Evolutionary conservation across 1,140 invertebrate species (phyloP).

Genomic region (Antheraea mylitta): DNA sequence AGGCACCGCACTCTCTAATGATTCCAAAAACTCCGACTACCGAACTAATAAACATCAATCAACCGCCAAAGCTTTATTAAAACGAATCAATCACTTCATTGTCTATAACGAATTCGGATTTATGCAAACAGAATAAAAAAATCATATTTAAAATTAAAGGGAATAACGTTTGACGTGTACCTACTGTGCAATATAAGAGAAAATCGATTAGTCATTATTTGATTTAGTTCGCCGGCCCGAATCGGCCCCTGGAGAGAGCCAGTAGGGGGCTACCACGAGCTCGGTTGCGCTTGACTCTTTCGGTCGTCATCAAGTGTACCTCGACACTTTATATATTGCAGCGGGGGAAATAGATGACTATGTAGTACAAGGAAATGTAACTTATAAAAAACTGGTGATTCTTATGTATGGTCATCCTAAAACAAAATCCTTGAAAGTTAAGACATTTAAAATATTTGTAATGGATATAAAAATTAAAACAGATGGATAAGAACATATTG

Average conservation of each 20-base stretch:
- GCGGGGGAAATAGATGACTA: slow-evolving; percentile 21
- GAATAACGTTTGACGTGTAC: slow-evolving; percentile 75
- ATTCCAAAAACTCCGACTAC: slow-evolving; percentile 75
- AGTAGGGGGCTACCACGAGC: slow-evolving; percentile 62
- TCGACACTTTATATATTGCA: slow-evolving; percentile 67
- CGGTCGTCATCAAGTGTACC: slow-evolving; percentile 61
- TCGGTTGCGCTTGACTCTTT: slow-evolving; percentile 44
- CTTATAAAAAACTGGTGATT: background rate
- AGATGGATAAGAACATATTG: background rate
- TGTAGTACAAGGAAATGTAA: slow-evolving; percentile 8
- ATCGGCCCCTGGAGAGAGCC: slow-evolving; percentile 58
- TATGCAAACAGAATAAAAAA: slow-evolving; percentile 70
- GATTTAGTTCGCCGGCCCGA: slow-evolving; percentile 71
- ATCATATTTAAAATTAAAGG: slow-evolving; percentile 69
- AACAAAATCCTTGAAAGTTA: background rate
- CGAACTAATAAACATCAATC: slow-evolving; percentile 78
- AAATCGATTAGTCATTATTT: slow-evolving; percentile 79
- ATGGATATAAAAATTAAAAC: background rate
- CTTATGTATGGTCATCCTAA: background rate
- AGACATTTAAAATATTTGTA: background rate
- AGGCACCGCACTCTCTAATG: slow-evolving; percentile 67
- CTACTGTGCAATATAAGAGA: slow-evolving; percentile 77
- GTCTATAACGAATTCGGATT: slow-evolving; percentile 73
- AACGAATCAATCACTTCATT: slow-evolving; percentile 71
- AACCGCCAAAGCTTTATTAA: slow-evolving; percentile 69